Evolutionary conservation across 1,140 invertebrate genomes (phyloP).

Genomic region (Uloborus diversus): DNA sequence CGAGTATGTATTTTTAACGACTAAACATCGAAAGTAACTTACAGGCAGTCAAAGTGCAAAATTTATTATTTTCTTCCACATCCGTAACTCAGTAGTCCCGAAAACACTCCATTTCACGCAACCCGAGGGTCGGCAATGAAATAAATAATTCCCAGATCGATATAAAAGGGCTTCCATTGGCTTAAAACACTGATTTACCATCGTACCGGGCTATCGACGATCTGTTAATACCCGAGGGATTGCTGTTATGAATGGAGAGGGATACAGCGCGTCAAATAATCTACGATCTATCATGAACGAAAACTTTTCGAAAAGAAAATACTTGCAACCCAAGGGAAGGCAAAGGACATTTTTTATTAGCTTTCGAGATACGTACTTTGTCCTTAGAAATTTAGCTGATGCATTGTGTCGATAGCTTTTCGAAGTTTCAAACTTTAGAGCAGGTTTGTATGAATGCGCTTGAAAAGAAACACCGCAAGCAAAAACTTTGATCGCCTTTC

Average conservation of each 20-base stretch:
- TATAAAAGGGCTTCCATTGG: slow-evolving; percentile 6
- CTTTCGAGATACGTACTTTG: slow-evolving; percentile 47
- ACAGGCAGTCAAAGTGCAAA: neutral
- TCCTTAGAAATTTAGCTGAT: slow-evolving; percentile 44
- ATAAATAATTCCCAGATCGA: slow-evolving; percentile 44
- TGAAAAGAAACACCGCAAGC: too few relatives aligned
- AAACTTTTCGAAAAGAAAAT: slow-evolving; percentile 49
- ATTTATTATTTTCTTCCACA: neutral
- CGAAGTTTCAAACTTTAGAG: slow-evolving; percentile 46
- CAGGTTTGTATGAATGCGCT: slow-evolving; percentile 13
- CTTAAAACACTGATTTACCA: slow-evolving; percentile 51
- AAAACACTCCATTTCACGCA: slow-evolving; percentile 18
- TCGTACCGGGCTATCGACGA: slow-evolving; percentile 33
- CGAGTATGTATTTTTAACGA: too few relatives aligned
- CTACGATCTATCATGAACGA: slow-evolving; percentile 46
- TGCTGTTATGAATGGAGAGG: slow-evolving; percentile 43
- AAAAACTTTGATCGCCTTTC: too few relatives aligned
- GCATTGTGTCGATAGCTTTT: slow-evolving; percentile 44
- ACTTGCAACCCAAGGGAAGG: slow-evolving; percentile 29
- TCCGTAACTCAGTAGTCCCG: neutral
- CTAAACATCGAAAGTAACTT: too few relatives aligned
- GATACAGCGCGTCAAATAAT: slow-evolving; percentile 44
- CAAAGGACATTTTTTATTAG: slow-evolving; percentile 49
- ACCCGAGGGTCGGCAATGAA: slow-evolving; percentile 28
- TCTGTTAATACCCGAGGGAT: slow-evolving; percentile 44